Base-by-base conservation (phyloP, 2,113 vertebrate genomes). In the Hippolais icterina region DNA sequence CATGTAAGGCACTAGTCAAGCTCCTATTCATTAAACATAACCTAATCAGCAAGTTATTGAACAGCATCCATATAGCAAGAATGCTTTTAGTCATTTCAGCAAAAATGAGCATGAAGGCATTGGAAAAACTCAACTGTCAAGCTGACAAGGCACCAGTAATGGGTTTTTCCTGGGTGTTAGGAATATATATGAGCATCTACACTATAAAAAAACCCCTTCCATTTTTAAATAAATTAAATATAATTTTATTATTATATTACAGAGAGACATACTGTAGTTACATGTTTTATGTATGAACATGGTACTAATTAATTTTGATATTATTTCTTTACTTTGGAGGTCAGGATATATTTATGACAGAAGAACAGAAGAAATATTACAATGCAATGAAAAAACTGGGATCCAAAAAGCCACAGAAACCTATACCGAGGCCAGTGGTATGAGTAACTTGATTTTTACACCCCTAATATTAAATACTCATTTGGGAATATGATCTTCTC, bases 271-370 rank as follows among this genome's bases (percentile, higher is more conserved):
- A 46, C 3, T 49, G 16, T 65, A 79, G 12, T 63, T 87, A 77
- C 56, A 60, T 47, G 14, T n/a, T 69, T 23, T 53, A 64, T 71
- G 31, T 61, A 15, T n/a, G 24, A n/a, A 52, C 46, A 20, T 81
- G 81, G 65, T 92, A 97, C 56, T 98, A 98, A 98, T 92, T 94
- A 94, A 39, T 92, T 97, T 97, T 93, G 31, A 29, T 98, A 69
- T 95, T 96, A 20, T 97, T 82, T 97, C 66, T 98, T 97, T 97
- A 98, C 98, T 98, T 98, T 94, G 98, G 98, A 98, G 98, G 98
- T 96, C 98, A 98, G 90, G 98, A 98, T 89, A 98, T 98, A 95
- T 98, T 98, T 96, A 98, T 98, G 98, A 98, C 98, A 93, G 98
- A 98, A 84, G 98, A 98, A 97, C 98, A 98, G 95, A 98, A 98